Evolutionary conservation across 2,888 invertebrate species (phyloP).

Genomic region (Sarcophaga caerulescens): DNA sequence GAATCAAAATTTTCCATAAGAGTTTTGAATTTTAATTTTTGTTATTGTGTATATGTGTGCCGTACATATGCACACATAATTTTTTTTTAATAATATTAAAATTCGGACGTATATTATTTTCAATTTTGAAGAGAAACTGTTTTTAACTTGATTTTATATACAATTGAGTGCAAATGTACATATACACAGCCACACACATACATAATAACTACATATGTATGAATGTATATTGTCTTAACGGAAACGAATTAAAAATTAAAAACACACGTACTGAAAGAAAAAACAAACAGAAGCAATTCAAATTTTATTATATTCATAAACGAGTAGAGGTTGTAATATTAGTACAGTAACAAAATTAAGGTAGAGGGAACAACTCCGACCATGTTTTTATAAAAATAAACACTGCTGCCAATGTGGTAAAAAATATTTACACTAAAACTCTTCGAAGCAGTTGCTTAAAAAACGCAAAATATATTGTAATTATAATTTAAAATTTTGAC

Average conservation of each 20-base stretch:
- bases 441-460: no score
- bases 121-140: conserved; percentile 11
- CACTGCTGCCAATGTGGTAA: not conserved
- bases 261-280: conserved; percentile 48
- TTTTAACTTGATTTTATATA: conserved; percentile 19
- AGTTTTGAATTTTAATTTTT: not conserved
- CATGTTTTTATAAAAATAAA: not conserved
- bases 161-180: not conserved
- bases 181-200: not conserved
- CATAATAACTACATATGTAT: no score
- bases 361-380: not conserved
- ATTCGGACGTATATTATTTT: not conserved
- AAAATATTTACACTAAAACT: no score
- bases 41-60: not conserved
- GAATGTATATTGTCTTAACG: conserved; percentile 27
- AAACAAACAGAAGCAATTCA: not conserved
- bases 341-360: not conserved
- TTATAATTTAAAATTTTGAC: no score
- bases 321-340: not conserved
- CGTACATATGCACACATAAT: not conserved
- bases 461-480: no score
- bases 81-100: not conserved
- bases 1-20: not conserved
- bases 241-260: conserved; percentile 29
- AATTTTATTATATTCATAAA: not conserved